Evolutionary conservation across 2,888 invertebrate genomes (phyloP).

Genomic region (Meteorus colon): DNA sequence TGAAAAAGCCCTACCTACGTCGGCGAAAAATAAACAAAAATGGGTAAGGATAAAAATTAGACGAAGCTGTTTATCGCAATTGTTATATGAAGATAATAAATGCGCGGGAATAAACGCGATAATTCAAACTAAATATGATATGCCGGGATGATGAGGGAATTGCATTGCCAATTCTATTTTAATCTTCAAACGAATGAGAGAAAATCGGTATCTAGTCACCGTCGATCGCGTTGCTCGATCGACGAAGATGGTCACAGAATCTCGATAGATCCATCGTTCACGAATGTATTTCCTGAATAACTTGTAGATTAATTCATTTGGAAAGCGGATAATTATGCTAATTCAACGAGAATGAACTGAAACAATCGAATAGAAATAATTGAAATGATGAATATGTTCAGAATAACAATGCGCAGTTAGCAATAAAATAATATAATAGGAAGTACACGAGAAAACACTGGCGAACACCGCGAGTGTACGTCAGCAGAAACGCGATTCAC

Average conservation of each 20-base stretch:
- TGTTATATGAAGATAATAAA: neutral
- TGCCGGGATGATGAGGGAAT: neutral
- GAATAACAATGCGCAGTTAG: constrained; percentile 11
- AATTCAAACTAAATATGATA: neutral
- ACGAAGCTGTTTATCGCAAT: neutral
- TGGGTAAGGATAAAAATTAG: neutral
- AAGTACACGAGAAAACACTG: constrained; percentile 14
- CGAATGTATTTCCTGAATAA: neutral
- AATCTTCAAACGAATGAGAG: neutral
- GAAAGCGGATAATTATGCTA: neutral
- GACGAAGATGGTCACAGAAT: constrained; percentile 37
- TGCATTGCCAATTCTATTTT: constrained; percentile 17
- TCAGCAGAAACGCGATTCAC: constrained; percentile 69
- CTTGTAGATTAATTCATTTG: neutral
- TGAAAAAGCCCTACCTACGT: constrained; percentile 43
- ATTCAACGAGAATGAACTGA: neutral
- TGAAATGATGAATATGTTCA: neutral
- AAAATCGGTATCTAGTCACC: constrained; percentile 34
- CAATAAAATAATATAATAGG: constrained; percentile 15
- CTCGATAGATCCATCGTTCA: constrained; percentile 33
- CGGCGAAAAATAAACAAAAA: constrained; percentile 24
- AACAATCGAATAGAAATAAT: constrained; percentile 1
- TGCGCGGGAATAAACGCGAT: neutral
- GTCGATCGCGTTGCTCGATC: constrained; percentile 41
- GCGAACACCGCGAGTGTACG: constrained; percentile 56